Percentiles rank a stretch among this genome's conserved stretches.
These are phyloP conservation scores for Perca schrenkii DNA, from an alignment of 2,113 vertebrate species.

Conservation along the genomic window DNA sequence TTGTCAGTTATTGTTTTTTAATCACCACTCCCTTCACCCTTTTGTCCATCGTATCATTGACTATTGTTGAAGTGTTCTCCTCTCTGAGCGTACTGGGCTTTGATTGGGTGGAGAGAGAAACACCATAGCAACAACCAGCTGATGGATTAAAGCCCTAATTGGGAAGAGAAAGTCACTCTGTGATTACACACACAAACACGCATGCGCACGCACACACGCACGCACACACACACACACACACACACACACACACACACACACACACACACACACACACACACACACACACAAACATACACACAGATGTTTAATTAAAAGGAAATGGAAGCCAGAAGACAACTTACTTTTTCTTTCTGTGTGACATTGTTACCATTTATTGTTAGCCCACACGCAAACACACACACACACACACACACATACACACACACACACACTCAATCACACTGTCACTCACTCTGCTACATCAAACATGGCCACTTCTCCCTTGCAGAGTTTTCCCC, in stretches of 20 bases:
- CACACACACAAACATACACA: neutral
- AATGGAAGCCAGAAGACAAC: slow-evolving; percentile 40
- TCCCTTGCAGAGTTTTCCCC: slow-evolving; percentile 52
- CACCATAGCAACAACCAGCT: slow-evolving; percentile 75
- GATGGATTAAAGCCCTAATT: slow-evolving; percentile 79
- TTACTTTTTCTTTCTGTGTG: slow-evolving; percentile 40
- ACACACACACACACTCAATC: slow-evolving; percentile 18
- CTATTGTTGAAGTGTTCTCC: slow-evolving; percentile 24
- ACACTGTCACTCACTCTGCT: slow-evolving; percentile 37
- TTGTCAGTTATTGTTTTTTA: neutral
- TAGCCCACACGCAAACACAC: slow-evolving; percentile 13
- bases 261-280: neutral
- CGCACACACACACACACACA: slow-evolving; percentile 15
- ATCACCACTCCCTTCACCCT: neutral
- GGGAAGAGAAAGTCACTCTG: slow-evolving; percentile 65
- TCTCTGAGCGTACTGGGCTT: slow-evolving; percentile 44
- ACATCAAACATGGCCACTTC: slow-evolving; percentile 57
- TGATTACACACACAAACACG: slow-evolving; percentile 57
- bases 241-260: neutral
- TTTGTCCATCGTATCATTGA: slow-evolving; percentile 27
- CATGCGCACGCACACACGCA: slow-evolving; percentile 2
- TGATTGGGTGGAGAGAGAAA: slow-evolving; percentile 63
- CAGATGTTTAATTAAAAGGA: slow-evolving; percentile 61
- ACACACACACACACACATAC: slow-evolving; percentile 10
- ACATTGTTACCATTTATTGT: slow-evolving; percentile 18